These are phyloP conservation scores for Rhaphigaster nebulosa DNA, from an alignment of 2,888 invertebrate genomes.

Conservation along the genomic window DNA sequence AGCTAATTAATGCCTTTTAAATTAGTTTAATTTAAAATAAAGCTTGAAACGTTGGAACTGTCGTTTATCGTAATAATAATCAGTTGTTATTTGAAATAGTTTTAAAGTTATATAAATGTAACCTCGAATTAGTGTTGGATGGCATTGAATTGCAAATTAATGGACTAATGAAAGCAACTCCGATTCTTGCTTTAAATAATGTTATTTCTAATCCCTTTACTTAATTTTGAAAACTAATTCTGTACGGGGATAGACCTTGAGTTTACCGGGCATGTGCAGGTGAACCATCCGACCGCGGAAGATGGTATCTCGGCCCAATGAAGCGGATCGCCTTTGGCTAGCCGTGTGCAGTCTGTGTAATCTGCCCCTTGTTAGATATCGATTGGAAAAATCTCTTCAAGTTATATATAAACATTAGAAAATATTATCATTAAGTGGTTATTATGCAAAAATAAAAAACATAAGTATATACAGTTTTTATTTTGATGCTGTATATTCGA, in stretches of 20 bases:
- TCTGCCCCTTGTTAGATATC: not conserved
- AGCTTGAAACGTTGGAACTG: no score
- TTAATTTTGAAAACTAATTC: not conserved
- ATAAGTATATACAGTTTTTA: no score
- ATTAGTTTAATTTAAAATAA: no score
- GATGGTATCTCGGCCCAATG: conserved; percentile 33
- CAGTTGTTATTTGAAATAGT: not conserved
- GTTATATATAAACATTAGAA: not conserved
- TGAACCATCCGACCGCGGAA: not conserved
- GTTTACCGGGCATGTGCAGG: not conserved
- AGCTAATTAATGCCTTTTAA: no score
- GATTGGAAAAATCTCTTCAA: not conserved
- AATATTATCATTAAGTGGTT: not conserved
- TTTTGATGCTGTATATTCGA: no score
- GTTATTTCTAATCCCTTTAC: not conserved
- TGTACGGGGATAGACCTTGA: not conserved
- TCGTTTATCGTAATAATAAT: no score
- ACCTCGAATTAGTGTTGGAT: no score
- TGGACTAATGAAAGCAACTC: not conserved
- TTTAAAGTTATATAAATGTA: no score
- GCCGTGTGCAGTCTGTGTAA: not conserved
- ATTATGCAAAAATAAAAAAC: no score
- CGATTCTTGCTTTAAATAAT: not conserved
- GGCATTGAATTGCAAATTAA: not conserved
- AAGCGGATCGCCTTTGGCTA: not conserved